Conservation (phyloP, 2,113 vertebrate genomes). For the Spermophilus dauricus region DNA sequence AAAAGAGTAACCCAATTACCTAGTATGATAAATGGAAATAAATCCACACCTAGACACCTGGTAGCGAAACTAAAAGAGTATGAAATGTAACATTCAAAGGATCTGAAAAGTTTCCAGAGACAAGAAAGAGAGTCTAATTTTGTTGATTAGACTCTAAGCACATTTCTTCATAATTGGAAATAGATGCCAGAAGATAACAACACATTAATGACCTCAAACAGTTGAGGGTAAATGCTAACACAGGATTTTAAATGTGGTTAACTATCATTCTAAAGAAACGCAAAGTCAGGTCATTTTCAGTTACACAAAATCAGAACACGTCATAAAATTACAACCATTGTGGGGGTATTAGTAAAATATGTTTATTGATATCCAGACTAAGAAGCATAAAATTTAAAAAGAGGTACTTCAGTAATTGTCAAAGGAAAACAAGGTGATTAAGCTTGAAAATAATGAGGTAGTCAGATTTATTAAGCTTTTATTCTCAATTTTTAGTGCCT, state of each 20-base stretch:
- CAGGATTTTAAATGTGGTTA: background rate
- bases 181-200: conserved; percentile 13
- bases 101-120: conserved; percentile 15
- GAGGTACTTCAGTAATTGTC: background rate
- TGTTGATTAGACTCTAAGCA: background rate
- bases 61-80: background rate
- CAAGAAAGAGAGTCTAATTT: background rate
- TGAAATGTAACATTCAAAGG: background rate
- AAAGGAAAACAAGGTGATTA: background rate
- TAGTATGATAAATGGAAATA: conserved; percentile 29
- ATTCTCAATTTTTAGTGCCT: conserved; percentile 28
- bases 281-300: conserved; percentile 31
- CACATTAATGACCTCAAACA: background rate
- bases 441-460: background rate
- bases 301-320: background rate
- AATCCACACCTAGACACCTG: conserved; percentile 9
- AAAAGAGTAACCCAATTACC: background rate
- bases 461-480: background rate
- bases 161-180: conserved; percentile 44
- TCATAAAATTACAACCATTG: background rate
- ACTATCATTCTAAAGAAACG: conserved; percentile 37
- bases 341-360: conserved; percentile 1
- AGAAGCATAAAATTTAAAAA: conserved; percentile 11
- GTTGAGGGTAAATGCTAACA: conserved; percentile 36
- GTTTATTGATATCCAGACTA: background rate